Base-by-base conservation (phyloP, 2,888 invertebrate genomes). In the Lypha dubia region DNA sequence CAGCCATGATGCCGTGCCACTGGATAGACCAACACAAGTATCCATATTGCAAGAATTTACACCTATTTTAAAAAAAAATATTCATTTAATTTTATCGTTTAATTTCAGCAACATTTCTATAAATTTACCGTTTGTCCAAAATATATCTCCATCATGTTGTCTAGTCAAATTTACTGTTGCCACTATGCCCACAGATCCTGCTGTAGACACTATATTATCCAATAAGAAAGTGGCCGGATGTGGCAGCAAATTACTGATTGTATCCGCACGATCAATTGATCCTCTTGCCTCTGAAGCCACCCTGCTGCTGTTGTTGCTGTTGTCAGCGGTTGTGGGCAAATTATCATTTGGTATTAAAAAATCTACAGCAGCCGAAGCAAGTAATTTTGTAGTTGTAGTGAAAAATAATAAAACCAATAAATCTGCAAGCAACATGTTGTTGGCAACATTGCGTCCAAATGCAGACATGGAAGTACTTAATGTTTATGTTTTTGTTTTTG, bases 11-110 rank as follows among this genome's bases (percentile, higher is more conserved):
- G 92, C 92, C 24, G 92, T 92, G 81, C 92, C 92, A 87, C 92
- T 92, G 35, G 92, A 92, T 24, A 92, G 88, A 17, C 92, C 92
- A 79, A 92, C 91, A 89, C 92, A 92, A 87, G 92, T 92, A 88
- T 92, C 92, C 86, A 88, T 88, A 77, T 91, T 91, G 88, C 92
- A 92, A 84, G 87, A 88, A 79, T 88, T 88, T 80, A 90, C 87
- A 82, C 90, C 92, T 92, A 67, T 32, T 58, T 35, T 9, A 13
- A 77, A 70, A 58, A 13, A 77, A 70, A 58, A 46, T 74, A n/a
- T 7, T 71, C n/a, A 85, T 81, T 76, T 77, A 82, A 85, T 17
- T 20, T 24, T n/a, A 5, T 17, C 68, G 51, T 68, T 58, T 35
- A 35, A 11, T 28, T 35, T 3, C n/a, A 32, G 32, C 8, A 11